phyloP scores from a whole-genome alignment of 2,113 vertebrate species.

The Micromys minutus region DNA sequence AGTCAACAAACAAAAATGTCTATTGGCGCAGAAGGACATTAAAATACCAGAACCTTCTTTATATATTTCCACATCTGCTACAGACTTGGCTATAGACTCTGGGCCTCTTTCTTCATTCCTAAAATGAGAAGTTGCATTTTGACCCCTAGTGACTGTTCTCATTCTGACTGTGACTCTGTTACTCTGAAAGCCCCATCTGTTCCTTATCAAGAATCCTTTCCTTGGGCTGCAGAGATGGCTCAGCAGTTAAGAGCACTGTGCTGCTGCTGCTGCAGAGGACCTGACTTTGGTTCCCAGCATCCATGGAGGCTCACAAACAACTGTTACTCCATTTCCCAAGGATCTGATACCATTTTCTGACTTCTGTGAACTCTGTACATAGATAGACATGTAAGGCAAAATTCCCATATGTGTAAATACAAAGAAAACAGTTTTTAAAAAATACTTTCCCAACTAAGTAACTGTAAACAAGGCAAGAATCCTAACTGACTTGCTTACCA shows the following conservation, averaged over 20 bases:
- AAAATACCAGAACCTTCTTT: background rate
- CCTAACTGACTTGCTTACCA: constrained; percentile 43
- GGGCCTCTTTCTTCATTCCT: background rate
- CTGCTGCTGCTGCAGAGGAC: background rate
- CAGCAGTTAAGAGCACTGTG: background rate
- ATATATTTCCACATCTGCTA: background rate
- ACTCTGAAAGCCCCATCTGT: constrained; percentile 52
- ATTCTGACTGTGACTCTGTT: constrained; percentile 14
- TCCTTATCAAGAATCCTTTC: constrained; percentile 41
- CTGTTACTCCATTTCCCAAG: background rate
- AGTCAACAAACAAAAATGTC: constrained; percentile 6
- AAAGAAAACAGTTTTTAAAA: background rate
- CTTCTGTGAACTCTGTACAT: background rate
- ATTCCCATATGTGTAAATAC: background rate
- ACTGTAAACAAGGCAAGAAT: background rate
- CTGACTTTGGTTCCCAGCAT: background rate
- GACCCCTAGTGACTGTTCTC: constrained; percentile 13
- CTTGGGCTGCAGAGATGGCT: background rate
- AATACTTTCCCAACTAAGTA: constrained; percentile 38
- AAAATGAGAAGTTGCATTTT: constrained; percentile 21
- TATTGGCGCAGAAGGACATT: background rate
- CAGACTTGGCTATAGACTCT: background rate
- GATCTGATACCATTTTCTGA: background rate
- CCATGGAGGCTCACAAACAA: background rate
- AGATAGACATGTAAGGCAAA: background rate